Percentiles rank a stretch among this genome's conserved stretches.
Evolutionary conservation across 2,797 vertebrate genomes (phyloP).

Genomic region (Girardinus metallicus): DNA sequence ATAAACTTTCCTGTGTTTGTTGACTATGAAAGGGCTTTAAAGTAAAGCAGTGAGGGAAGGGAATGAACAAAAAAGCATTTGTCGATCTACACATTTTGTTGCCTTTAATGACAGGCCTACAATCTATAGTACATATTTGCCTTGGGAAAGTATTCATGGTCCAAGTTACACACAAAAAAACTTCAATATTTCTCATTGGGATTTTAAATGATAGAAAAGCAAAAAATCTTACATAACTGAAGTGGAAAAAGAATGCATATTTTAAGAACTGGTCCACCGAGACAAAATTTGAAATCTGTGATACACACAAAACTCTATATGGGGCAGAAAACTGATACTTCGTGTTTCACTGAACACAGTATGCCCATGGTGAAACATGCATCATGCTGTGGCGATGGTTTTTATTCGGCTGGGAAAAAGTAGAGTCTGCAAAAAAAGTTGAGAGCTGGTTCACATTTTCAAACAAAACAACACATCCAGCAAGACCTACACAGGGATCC

Average conservation of each 20-base stretch:
- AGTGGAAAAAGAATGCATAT: not conserved
- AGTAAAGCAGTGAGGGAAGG: constrained; percentile 39
- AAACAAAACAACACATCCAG: not conserved
- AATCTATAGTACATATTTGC: constrained; percentile 1
- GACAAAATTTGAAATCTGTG: not conserved
- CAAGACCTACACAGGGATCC: not conserved
- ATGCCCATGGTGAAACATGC: not conserved
- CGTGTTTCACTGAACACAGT: not conserved
- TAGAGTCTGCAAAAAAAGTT: not conserved
- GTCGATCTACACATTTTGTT: constrained; percentile 21
- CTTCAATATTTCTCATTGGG: not conserved
- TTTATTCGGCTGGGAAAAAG: not conserved
- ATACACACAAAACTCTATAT: not conserved
- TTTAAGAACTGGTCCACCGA: not conserved
- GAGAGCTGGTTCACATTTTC: not conserved
- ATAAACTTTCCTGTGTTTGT: constrained; percentile 48
- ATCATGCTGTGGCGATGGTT: too few relatives aligned
- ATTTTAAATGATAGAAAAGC: not conserved
- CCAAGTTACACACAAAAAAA: not conserved
- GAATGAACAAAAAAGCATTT: constrained; percentile 8
- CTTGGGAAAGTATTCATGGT: constrained; percentile 25
- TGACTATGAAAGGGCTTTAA: constrained; percentile 34
- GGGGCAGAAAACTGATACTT: not conserved
- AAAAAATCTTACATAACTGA: not conserved
- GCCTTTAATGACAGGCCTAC: constrained; percentile 8